Conservation (phyloP, 1,140 invertebrate species). For the Drosophila pruinosa region DNA sequence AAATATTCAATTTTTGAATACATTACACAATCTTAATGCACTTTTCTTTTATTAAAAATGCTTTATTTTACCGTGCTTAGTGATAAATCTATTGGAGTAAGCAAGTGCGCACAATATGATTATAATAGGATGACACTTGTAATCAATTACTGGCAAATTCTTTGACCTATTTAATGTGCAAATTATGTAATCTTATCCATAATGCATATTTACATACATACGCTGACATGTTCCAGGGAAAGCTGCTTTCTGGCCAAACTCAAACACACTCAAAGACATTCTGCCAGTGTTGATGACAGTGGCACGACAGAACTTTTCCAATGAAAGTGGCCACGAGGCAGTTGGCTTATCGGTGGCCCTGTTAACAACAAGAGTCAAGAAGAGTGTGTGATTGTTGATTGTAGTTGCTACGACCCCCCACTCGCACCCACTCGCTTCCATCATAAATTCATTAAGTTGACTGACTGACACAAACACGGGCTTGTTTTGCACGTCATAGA, state of each 20-base stretch:
- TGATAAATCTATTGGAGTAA: neutral
- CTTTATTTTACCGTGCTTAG: neutral
- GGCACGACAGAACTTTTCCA: conserved; percentile 51
- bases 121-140: neutral
- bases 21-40: neutral
- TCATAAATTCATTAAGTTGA: conserved; percentile 69
- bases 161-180: conserved; percentile 5
- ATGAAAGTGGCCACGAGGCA: conserved; percentile 54
- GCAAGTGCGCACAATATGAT: neutral
- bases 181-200: conserved; percentile 40
- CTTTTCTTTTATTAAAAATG: neutral
- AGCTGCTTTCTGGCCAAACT: conserved; percentile 30
- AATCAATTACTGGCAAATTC: neutral
- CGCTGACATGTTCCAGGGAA: conserved; percentile 34
- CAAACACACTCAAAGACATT: conserved; percentile 48
- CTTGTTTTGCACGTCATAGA: conserved; percentile 59
- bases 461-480: conserved; percentile 53
- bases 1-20: too few relatives aligned
- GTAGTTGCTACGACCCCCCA: too few relatives aligned
- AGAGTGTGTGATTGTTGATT: conserved; percentile 19
- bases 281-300: neutral
- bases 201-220: conserved; percentile 8
- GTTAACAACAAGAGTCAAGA: conserved; percentile 3
- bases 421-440: conserved; percentile 31
- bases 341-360: conserved; percentile 33